Evolutionary conservation across 2,797 vertebrate genomes (phyloP).

Genomic region (Eidolon dupreanum): DNA sequence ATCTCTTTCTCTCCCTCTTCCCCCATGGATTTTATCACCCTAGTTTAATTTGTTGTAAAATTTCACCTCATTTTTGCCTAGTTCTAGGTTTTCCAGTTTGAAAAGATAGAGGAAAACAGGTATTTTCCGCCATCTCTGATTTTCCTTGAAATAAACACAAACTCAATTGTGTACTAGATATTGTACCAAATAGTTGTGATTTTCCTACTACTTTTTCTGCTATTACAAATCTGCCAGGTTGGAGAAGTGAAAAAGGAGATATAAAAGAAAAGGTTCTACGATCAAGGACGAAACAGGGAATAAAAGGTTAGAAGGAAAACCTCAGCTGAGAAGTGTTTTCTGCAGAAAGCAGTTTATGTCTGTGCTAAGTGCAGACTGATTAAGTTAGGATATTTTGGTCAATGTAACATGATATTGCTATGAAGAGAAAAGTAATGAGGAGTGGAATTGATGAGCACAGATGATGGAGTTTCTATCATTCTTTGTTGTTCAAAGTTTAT

Average conservation of each 20-base stretch:
- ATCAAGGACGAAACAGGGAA: background rate
- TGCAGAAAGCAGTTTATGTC: background rate
- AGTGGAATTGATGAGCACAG: background rate
- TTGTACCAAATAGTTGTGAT: conserved; percentile 50
- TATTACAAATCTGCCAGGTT: conserved; percentile 17
- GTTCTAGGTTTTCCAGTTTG: conserved; percentile 71
- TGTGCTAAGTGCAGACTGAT: background rate
- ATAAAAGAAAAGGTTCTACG: conserved; percentile 23
- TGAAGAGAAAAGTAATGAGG: background rate
- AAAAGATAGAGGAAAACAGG: conserved; percentile 20
- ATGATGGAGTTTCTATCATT: background rate
- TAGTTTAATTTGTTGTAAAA: conserved; percentile 78
- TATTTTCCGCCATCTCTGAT: conserved; percentile 78
- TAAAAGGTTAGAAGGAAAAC: background rate
- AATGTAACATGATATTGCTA: background rate
- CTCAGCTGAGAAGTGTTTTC: background rate
- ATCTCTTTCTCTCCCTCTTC: conserved; percentile 64
- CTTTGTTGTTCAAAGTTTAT: background rate
- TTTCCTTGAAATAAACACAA: conserved; percentile 74
- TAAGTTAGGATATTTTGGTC: background rate
- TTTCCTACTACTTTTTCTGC: conserved; percentile 40
- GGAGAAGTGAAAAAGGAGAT: conserved; percentile 46
- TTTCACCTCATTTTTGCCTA: conserved; percentile 55
- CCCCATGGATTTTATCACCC: conserved; percentile 68
- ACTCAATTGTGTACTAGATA: conserved; percentile 56